Base-by-base conservation (phyloP, 2,888 invertebrate species). In the Stenodema calcarata region DNA sequence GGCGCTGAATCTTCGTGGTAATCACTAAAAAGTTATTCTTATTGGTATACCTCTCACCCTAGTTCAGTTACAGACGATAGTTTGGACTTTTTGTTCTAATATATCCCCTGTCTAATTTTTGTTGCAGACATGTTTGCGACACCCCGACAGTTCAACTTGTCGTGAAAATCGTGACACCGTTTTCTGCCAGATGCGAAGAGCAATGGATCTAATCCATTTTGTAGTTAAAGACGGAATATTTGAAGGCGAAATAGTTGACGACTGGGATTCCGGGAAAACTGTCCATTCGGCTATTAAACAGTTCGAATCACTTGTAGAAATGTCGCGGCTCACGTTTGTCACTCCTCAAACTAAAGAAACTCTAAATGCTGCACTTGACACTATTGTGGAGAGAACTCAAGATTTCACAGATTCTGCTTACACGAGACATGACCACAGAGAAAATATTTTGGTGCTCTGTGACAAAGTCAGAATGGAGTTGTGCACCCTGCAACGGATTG, bases 321-420 rank as follows among this genome's bases (percentile, higher is more conserved):
- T 97, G 91, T 96, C 96, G 87, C 93, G 97, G 89, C 95, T 97
- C 91, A 96, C 97, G 4, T 93, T 95, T 89, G 93, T 95, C 88
- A 94, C 94, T 27, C 92, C 94, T 42, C 92, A 86, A 92, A 92
- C 88, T 78, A 89, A 97, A 90, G 96, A 98, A 90, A 95, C 97
- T 88, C 93, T 99, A 84, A 94, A 96, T 35, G 92, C 95, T 89
- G 96, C 98, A 87, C 93, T 99, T 90, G 97, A 99, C 90, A 95
- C 96, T 89, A 95, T 98, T 87, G 94, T 98, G 88, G 99, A 99
- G 92, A 95, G 98, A 91, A 98, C 98, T 88, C 97, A 97, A 93
- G 99, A 99, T 93, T 99, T 99, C 92, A 99, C 99, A 83, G 99
- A 99, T 93, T 99, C 99, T 89, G 98, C 99, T 89, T 99, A 99